phyloP scores from a whole-genome alignment of 2,797 vertebrate genomes.

The Tapirus indicus region DNA sequence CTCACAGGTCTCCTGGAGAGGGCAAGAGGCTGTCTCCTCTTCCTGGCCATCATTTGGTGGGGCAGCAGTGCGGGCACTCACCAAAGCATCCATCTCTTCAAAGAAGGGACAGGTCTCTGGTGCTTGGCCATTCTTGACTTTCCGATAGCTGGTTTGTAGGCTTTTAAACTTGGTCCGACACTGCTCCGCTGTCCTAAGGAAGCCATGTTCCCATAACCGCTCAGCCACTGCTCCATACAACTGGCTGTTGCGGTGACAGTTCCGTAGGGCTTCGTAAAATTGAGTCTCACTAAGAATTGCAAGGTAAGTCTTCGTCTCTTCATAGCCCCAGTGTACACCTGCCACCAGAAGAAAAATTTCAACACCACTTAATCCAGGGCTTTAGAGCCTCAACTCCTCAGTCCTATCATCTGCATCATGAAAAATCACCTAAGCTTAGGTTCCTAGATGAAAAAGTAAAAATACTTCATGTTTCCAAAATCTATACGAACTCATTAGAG shows the following conservation, averaged over 20 bases:
- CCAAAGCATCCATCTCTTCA: constrained; percentile 82
- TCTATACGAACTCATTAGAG: background rate
- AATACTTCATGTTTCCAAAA: background rate
- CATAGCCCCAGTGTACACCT: constrained; percentile 83
- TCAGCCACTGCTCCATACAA: constrained; percentile 80
- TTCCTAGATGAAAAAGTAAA: constrained; percentile 30
- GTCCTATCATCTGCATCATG: background rate
- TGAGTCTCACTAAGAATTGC: constrained; percentile 82
- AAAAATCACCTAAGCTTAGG: constrained; percentile 1
- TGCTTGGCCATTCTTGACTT: constrained; percentile 80
- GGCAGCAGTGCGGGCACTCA: constrained; percentile 65
- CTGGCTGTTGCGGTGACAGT: constrained; percentile 81
- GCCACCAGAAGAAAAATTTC: constrained; percentile 74
- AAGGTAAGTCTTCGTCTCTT: constrained; percentile 84
- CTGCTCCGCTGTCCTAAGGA: constrained; percentile 81
- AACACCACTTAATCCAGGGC: constrained; percentile 31
- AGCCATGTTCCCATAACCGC: constrained; percentile 78
- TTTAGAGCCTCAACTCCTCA: constrained; percentile 47
- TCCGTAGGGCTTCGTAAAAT: constrained; percentile 80
- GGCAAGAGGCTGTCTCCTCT: constrained; percentile 46
- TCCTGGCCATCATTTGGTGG: constrained; percentile 2
- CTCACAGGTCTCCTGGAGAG: constrained; percentile 22
- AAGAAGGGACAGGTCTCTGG: constrained; percentile 82
- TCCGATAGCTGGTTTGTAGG: constrained; percentile 79
- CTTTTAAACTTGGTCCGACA: constrained; percentile 84